Percentiles rank a stretch among this genome's conserved stretches.
These are phyloP conservation scores for Ceratina australensis DNA, from an alignment of 1,140 invertebrate genomes.

Conservation along the genomic window DNA sequence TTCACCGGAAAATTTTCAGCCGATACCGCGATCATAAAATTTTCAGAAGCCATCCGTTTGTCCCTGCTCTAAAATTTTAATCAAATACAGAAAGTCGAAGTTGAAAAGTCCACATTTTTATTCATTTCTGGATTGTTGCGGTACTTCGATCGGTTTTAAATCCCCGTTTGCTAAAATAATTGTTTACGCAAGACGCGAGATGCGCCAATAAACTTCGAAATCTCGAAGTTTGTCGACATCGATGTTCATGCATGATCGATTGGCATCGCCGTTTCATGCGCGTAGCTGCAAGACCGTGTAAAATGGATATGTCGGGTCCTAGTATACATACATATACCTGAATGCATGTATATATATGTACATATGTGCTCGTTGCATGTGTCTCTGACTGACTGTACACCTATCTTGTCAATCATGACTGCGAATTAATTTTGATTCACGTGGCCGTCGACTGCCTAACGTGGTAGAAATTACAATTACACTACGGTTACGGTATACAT, in stretches of 20 bases:
- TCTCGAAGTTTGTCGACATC: constrained; percentile 31
- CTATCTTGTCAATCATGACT: constrained; percentile 28
- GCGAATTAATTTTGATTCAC: constrained; percentile 56
- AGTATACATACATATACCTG: constrained; percentile 15
- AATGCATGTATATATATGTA: no score
- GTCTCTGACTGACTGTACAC: constrained; percentile 3
- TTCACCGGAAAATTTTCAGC: constrained; percentile 44
- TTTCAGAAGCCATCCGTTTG: no score
- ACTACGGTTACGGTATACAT: background rate
- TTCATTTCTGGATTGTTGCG: no score
- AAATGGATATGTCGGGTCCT: constrained; percentile 18
- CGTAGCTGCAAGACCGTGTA: constrained; percentile 8
- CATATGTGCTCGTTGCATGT: background rate
- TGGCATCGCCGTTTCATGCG: background rate
- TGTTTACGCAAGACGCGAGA: background rate
- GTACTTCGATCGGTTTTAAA: background rate
- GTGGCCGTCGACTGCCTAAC: constrained; percentile 1
- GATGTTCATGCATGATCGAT: constrained; percentile 46
- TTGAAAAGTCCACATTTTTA: no score
- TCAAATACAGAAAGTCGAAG: no score
- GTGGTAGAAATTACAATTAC: constrained; percentile 36
- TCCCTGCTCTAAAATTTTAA: no score
- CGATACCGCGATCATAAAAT: constrained; percentile 45
- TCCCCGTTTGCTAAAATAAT: background rate
- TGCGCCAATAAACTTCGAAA: background rate